These are phyloP conservation scores for Rhagoletis zephyria DNA, from an alignment of 1,140 invertebrate genomes.

Conservation along the genomic window DNA sequence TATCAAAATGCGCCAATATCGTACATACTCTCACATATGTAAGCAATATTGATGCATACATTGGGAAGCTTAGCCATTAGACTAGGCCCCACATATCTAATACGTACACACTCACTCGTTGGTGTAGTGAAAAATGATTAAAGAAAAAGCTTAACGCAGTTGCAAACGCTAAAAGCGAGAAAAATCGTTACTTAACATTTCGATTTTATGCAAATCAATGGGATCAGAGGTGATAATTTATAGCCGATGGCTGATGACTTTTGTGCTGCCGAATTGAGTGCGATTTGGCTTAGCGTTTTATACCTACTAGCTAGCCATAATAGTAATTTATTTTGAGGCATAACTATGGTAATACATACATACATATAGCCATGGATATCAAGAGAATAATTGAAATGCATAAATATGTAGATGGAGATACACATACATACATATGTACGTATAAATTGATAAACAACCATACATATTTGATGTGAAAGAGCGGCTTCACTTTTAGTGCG, in stretches of 20 bases:
- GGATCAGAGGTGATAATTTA: conserved; percentile 56
- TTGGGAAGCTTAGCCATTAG: too few species aligned
- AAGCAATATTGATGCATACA: too few species aligned
- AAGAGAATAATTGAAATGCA: neutral
- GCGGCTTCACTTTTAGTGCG: too few species aligned
- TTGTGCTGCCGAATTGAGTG: conserved; percentile 33
- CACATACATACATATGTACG: neutral
- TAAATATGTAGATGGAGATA: neutral
- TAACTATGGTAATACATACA: neutral
- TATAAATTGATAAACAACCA: neutral
- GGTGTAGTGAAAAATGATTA: conserved; percentile 39
- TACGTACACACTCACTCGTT: neutral
- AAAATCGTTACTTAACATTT: conserved; percentile 51
- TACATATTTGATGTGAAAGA: too few species aligned
- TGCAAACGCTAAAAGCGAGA: conserved; percentile 35
- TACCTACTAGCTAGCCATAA: neutral
- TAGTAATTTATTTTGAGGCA: conserved; percentile 19
- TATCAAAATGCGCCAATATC: neutral
- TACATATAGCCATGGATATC: neutral
- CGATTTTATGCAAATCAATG: conserved; percentile 53
- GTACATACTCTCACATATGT: neutral
- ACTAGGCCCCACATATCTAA: neutral
- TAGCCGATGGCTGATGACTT: conserved; percentile 42
- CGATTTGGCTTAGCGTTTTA: conserved; percentile 26
- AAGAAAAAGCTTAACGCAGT: conserved; percentile 36